phyloP scores from a whole-genome alignment of 1,140 invertebrate species.

The Hyles vespertilio region DNA sequence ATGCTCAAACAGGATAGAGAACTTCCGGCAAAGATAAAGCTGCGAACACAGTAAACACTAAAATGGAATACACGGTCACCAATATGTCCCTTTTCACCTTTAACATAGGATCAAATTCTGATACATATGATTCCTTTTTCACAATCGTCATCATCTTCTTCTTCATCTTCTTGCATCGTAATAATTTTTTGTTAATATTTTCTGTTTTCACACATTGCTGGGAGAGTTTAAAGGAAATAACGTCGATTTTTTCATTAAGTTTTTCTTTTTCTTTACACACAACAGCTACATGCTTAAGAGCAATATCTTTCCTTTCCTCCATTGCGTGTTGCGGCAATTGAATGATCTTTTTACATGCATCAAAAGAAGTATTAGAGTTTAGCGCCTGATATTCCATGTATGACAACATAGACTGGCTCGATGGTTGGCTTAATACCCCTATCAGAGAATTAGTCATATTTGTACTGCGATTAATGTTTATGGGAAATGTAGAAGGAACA shows the following conservation, averaged over 20 bases:
- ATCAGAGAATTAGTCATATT: slow-evolving; percentile 31
- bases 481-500: slow-evolving; percentile 36
- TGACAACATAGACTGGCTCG: slow-evolving; percentile 32
- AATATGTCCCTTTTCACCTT: slow-evolving; percentile 61
- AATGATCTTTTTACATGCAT: slow-evolving; percentile 20
- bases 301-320: not conserved
- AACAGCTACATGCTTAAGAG: not conserved
- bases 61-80: slow-evolving; percentile 59
- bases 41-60: slow-evolving; percentile 61
- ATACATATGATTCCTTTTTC: slow-evolving; percentile 5
- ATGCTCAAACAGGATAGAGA: not conserved
- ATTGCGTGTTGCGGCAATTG: slow-evolving; percentile 11
- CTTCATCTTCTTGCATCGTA: not conserved
- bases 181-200: no score
- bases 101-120: slow-evolving; percentile 35
- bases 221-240: not conserved
- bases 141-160: no score
- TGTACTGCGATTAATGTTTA: slow-evolving; percentile 27
- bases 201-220: no score
- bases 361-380: slow-evolving; percentile 13
- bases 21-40: slow-evolving; percentile 55
- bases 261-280: slow-evolving; percentile 6
- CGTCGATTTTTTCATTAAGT: not conserved
- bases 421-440: slow-evolving; percentile 32
- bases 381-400: slow-evolving; percentile 26